Evolutionary conservation across 2,888 invertebrate genomes (phyloP).

Genomic region (Andrena hattorfiana): DNA sequence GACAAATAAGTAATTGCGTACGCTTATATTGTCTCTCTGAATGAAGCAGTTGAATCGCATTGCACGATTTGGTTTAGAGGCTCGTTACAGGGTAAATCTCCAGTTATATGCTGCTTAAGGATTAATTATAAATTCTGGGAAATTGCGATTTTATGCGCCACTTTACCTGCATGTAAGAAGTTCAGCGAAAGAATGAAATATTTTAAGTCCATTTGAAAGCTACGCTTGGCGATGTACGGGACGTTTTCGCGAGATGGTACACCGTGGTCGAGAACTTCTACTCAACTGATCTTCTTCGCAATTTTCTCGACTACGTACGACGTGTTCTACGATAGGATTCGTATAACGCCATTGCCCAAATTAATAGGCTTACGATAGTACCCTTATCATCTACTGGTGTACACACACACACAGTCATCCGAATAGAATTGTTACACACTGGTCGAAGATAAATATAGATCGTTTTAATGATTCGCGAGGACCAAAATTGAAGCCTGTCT

Average conservation of each 20-base stretch:
- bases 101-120: not conserved
- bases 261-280: slow-evolving; percentile 52
- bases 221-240: no score
- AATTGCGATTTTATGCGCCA: not conserved
- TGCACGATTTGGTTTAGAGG: no score
- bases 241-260: slow-evolving; percentile 30
- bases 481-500: not conserved
- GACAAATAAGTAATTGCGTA: no score
- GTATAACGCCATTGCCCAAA: slow-evolving; percentile 19
- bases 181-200: slow-evolving; percentile 1
- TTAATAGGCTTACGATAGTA: slow-evolving; percentile 32
- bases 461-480: no score
- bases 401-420: slow-evolving; percentile 1
- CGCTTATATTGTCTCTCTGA: no score
- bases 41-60: no score
- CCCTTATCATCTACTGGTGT: slow-evolving; percentile 9
- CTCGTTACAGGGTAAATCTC: no score
- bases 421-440: not conserved
- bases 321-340: slow-evolving; percentile 45
- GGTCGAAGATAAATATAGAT: no score
- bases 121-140: slow-evolving; percentile 1
- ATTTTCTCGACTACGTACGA: slow-evolving; percentile 43
- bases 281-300: slow-evolving; percentile 58
- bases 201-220: slow-evolving; percentile 36
- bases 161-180: slow-evolving; percentile 50